phyloP scores from a whole-genome alignment of 2,113 vertebrate genomes.

The Macquaria ambigua region DNA sequence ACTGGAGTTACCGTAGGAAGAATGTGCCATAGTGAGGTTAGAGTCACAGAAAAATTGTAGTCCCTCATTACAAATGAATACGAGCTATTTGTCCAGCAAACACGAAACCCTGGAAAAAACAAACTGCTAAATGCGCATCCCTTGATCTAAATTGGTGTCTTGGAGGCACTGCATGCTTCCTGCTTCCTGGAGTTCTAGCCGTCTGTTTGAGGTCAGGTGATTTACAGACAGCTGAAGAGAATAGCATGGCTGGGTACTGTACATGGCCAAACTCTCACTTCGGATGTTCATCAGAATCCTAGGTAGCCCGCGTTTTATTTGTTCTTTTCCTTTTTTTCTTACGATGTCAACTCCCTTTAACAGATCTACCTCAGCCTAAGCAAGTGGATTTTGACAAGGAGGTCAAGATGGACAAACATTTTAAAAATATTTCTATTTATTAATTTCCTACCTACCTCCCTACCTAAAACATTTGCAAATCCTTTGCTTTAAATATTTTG shows the following conservation, averaged over 20 bases:
- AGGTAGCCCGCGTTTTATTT: background rate
- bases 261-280: constrained; percentile 9
- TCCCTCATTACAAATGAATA: constrained; percentile 15
- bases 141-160: constrained; percentile 45
- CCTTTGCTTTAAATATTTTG: background rate
- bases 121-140: constrained; percentile 39
- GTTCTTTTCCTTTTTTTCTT: background rate
- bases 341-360: no score
- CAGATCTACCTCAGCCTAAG: no score
- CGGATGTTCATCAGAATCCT: background rate
- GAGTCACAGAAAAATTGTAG: background rate
- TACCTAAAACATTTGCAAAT: background rate
- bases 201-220: constrained; percentile 53
- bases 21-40: constrained; percentile 50
- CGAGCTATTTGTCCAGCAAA: constrained; percentile 37
- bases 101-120: constrained; percentile 38
- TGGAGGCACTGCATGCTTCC: constrained; percentile 6
- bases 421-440: background rate
- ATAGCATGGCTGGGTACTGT: background rate
- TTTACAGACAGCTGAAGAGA: constrained; percentile 33
- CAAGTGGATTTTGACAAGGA: no score
- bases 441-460: background rate
- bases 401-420: no score
- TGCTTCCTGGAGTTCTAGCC: constrained; percentile 23
- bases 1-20: constrained; percentile 59